Evolutionary conservation across 64 coral and sea anemone genomes (phyloP).

Genomic region (Astreopora myriophthalma): DNA sequence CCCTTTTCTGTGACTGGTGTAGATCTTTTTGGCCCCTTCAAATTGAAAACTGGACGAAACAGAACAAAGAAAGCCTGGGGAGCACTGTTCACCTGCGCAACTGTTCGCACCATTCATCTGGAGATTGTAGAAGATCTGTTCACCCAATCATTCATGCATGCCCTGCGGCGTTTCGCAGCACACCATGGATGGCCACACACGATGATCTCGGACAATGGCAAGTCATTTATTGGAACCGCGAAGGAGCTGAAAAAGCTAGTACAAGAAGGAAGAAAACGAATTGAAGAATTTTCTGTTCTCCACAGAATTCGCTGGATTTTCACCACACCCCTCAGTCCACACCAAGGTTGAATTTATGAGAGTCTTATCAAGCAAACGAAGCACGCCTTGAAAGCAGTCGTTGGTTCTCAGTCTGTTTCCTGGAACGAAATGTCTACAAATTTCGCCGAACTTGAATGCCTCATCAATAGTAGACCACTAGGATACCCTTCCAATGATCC

Average conservation of each 20-base stretch:
- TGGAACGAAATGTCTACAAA: conserved; percentile 29
- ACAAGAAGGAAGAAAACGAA: not conserved
- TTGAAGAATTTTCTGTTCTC: conserved; percentile 32
- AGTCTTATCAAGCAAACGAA: conserved; percentile 38
- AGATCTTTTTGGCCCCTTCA: not conserved
- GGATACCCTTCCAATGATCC: conserved; percentile 11
- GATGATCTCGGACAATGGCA: conserved; percentile 42
- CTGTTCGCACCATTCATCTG: not conserved
- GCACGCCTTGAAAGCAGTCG: not conserved
- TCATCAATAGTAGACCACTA: conserved; percentile 2
- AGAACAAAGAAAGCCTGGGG: conserved; percentile 28
- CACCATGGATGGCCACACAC: not conserved
- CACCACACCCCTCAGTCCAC: conserved; percentile 27
- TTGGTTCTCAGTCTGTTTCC: not conserved
- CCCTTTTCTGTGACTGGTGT: conserved; percentile 46
- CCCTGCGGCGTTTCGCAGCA: conserved; percentile 7
- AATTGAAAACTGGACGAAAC: conserved; percentile 19
- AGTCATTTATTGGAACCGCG: conserved; percentile 25
- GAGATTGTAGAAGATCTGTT: conserved; percentile 16
- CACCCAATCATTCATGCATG: conserved; percentile 8
- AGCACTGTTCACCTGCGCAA: not conserved
- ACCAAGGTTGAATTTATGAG: conserved; percentile 53
- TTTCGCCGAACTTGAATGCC: not conserved
- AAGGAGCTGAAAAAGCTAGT: conserved; percentile 14
- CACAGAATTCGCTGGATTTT: conserved; percentile 31